Base-by-base conservation (phyloP, 2,113 vertebrate genomes). In the Gobius niger region DNA sequence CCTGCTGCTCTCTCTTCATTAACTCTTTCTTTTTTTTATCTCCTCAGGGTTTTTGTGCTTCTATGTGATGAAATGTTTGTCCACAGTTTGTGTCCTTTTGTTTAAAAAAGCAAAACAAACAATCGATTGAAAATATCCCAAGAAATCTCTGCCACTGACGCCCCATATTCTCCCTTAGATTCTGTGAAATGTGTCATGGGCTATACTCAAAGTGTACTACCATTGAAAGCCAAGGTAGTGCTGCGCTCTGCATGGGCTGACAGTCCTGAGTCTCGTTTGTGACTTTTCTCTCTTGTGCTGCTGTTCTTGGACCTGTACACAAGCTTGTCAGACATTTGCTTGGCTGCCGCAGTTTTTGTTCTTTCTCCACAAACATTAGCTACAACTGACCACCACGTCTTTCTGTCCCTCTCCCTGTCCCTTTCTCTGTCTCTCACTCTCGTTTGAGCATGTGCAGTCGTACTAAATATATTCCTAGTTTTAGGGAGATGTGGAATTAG, bases 201-300 rank as follows among this genome's bases (percentile, higher is more conserved):
- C 96, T 98, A 98, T 99, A 97, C 97, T 98, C 96, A 96, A 97
- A 96, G 95, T 97, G 97, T 98, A 96, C 95, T 95, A 90, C 94
- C 94, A 91, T 95, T 95, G 87, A 93, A 89, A 80, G 76, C 67
- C 82, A 63, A 93, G 90, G 89, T 82, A 86, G 91, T 90, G 74
- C 91, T 73, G 89, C 92, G 93, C 93, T 94, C 93, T 95, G 95
- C 95, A 96, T 95, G 95, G 85, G 90, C 87, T 92, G 90, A 78
- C 86, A 89, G 87, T 92, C 89, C 91, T 89, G 3, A 88, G 90
- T 94, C 90, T 83, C 65, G 93, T 90, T 89, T 93, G 93, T 95
- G 90, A 79, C 46, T 90, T 95, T 89, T 85, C 46, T 84, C 80
- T 85, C 92, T 92, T 93, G 95, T 95, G 94, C 89, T 95, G 94